Conservation (phyloP, 2,797 vertebrate genomes). For the Allobates femoralis region DNA sequence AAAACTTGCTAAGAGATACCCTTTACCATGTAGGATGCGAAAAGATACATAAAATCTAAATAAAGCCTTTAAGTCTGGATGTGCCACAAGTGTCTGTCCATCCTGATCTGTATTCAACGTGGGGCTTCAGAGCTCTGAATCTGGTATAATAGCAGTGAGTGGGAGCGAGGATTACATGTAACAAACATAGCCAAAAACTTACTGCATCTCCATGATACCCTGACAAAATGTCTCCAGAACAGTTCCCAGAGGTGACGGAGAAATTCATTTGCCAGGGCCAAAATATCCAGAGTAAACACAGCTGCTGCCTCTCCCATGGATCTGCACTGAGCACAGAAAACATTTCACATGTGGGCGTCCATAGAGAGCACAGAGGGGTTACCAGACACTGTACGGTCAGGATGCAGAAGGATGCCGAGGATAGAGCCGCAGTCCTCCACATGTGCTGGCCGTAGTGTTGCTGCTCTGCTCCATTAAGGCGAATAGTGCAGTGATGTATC, state of each 20-base stretch:
- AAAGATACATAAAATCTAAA: too few species aligned
- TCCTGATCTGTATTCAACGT: too few species aligned
- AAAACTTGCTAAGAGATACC: too few species aligned
- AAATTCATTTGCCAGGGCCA: background rate
- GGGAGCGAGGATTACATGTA: background rate
- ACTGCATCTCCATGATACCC: background rate
- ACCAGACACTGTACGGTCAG: background rate
- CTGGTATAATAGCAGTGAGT: too few species aligned
- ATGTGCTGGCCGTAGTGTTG: too few species aligned
- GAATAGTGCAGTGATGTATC: too few species aligned
- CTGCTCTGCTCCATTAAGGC: too few species aligned
- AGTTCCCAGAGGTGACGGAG: constrained; percentile 24
- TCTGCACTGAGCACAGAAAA: constrained; percentile 9
- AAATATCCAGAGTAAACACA: constrained; percentile 49
- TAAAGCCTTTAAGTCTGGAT: too few species aligned
- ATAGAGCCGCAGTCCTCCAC: background rate
- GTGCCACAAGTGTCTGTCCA: too few species aligned
- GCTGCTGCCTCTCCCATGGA: constrained; percentile 42
- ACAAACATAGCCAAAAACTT: background rate
- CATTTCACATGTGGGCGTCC: constrained; percentile 30
- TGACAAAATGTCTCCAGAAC: background rate
- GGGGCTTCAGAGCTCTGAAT: too few species aligned
- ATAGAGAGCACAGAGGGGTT: background rate
- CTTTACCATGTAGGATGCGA: too few species aligned
- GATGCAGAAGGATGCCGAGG: too few species aligned